These are phyloP conservation scores for Perognathus longimembris DNA, from an alignment of 2,113 vertebrate species.

Conservation along the genomic window DNA sequence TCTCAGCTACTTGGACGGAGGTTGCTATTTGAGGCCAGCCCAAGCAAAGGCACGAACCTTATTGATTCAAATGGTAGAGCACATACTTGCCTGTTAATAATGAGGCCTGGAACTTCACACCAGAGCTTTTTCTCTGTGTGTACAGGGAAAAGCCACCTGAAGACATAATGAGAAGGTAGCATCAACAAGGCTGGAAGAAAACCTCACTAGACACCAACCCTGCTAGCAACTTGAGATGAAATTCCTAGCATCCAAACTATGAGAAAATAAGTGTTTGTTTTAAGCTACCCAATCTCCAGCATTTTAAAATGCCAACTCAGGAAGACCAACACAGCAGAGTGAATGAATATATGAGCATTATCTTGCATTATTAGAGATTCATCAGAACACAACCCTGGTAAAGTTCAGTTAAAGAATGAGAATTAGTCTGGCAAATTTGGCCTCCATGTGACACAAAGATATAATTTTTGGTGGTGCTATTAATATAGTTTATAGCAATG, in stretches of 20 bases:
- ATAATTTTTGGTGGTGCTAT: background rate
- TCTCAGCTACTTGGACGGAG: too few relatives aligned
- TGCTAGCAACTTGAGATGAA: background rate
- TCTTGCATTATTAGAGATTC: background rate
- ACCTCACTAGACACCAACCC: background rate
- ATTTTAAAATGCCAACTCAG: background rate
- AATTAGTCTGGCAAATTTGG: conserved; percentile 9
- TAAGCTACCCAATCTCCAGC: background rate
- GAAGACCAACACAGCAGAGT: background rate
- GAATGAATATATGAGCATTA: background rate
- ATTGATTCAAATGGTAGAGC: too few relatives aligned
- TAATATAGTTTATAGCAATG: background rate
- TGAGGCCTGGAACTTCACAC: too few relatives aligned
- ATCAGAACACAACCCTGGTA: background rate
- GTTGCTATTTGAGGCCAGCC: too few relatives aligned
- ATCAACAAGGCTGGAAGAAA: background rate
- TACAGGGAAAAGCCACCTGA: background rate
- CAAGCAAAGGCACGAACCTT: too few relatives aligned
- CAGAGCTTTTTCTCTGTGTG: too few relatives aligned
- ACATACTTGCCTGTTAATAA: too few relatives aligned
- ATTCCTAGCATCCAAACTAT: background rate
- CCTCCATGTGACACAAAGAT: background rate
- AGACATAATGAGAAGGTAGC: background rate
- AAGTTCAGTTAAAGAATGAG: conserved; percentile 15
- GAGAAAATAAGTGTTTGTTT: background rate